These are phyloP conservation scores for Drosophila mimica DNA, from an alignment of 2,888 invertebrate species.

Conservation along the genomic window DNA sequence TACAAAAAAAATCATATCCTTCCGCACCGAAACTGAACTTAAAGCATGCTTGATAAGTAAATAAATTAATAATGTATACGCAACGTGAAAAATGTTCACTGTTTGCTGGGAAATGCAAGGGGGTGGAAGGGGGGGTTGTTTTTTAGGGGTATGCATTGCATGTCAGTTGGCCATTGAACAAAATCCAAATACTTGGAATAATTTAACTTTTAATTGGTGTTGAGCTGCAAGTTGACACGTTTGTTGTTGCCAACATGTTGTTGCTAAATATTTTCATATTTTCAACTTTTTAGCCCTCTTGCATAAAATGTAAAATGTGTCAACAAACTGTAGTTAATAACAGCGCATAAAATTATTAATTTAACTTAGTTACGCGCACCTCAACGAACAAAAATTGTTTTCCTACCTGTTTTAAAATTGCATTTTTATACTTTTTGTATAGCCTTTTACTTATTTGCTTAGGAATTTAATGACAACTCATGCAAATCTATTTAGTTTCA, in stretches of 20 bases:
- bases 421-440: neutral
- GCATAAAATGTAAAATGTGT: constrained; percentile 34
- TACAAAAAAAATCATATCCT: constrained; percentile 23
- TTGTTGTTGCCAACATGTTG: constrained; percentile 47
- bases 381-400: neutral
- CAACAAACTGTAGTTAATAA: constrained; percentile 47
- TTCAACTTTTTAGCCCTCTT: constrained; percentile 11
- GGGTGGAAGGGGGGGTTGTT: neutral
- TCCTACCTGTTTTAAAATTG: neutral
- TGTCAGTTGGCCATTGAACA: constrained; percentile 67
- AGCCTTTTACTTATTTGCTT: neutral
- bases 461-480: neutral
- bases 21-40: constrained; percentile 12
- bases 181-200: constrained; percentile 75
- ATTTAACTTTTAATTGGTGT: constrained; percentile 77
- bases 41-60: constrained; percentile 17
- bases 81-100: constrained; percentile 16
- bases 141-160: constrained; percentile 45
- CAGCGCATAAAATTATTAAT: constrained; percentile 29
- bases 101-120: neutral
- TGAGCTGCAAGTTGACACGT: constrained; percentile 59
- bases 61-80: constrained; percentile 28
- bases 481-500: too few relatives aligned
- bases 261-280: constrained; percentile 31
- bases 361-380: constrained; percentile 16